phyloP scores from a whole-genome alignment of 2,797 vertebrate species.

The Anguilla anguilla region DNA sequence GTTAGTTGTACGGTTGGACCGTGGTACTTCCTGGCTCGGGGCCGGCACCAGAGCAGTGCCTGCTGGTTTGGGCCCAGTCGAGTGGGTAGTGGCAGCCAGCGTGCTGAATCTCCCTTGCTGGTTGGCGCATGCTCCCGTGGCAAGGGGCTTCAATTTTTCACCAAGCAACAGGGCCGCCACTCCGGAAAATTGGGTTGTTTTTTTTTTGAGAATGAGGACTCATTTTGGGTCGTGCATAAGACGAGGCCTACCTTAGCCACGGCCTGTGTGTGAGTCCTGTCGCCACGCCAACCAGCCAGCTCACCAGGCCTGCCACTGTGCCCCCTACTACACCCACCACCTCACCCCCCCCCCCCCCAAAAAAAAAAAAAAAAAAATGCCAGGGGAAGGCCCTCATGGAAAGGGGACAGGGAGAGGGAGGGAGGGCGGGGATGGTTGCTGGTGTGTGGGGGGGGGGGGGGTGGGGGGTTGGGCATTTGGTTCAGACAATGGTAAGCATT shows the following conservation, averaged over 20 bases:
- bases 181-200: slow-evolving; percentile 20
- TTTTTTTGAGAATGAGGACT: slow-evolving; percentile 34
- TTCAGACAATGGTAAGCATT: slow-evolving; percentile 88
- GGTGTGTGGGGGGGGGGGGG: slow-evolving; percentile 74
- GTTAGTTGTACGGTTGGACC: background rate
- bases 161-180: slow-evolving; percentile 26
- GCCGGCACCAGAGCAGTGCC: background rate
- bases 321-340: slow-evolving; percentile 29
- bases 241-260: slow-evolving; percentile 36
- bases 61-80: background rate
- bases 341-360: slow-evolving; percentile 18
- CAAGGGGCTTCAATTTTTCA: slow-evolving; percentile 30
- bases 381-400: slow-evolving; percentile 61
- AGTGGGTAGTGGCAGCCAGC: background rate
- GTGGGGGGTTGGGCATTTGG: slow-evolving; percentile 70
- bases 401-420: slow-evolving; percentile 57
- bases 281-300: slow-evolving; percentile 42
- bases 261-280: slow-evolving; percentile 44
- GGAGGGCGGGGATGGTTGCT: slow-evolving; percentile 65
- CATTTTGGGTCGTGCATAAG: slow-evolving; percentile 39
- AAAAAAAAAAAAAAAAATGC: slow-evolving; percentile 21
- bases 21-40: background rate
- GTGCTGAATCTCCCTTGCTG: background rate
- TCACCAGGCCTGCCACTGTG: slow-evolving; percentile 37
- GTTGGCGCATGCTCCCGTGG: slow-evolving; percentile 37